Percentiles rank a stretch among this genome's conserved stretches.
phyloP scores from a whole-genome alignment of 1,140 invertebrate genomes.

The Drosophila teissieri region DNA sequence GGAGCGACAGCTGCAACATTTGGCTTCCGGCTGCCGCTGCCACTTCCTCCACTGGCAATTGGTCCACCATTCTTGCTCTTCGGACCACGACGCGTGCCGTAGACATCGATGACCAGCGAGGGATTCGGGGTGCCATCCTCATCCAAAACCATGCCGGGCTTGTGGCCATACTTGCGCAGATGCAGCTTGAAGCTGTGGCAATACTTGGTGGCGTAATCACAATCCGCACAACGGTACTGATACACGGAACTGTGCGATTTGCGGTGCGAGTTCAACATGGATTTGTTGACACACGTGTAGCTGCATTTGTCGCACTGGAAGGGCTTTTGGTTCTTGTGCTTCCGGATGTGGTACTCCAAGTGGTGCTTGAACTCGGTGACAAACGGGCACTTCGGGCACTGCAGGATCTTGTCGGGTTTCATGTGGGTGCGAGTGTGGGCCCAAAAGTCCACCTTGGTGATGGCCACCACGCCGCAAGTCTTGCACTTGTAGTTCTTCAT shows the following conservation, averaged over 20 bases:
- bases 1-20: conserved; percentile 45
- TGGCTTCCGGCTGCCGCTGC: conserved; percentile 24
- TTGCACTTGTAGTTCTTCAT: conserved; percentile 96
- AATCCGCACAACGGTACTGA: conserved; percentile 97
- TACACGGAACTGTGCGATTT: conserved; percentile 99
- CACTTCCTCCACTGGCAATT: conserved; percentile 9
- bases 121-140: conserved; percentile 94
- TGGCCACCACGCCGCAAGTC: conserved; percentile 93
- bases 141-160: conserved; percentile 93
- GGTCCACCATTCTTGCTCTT: conserved; percentile 87
- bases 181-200: conserved; percentile 99
- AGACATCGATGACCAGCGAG: conserved; percentile 94
- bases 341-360: conserved; percentile 97
- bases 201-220: conserved; percentile 99
- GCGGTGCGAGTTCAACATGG: conserved; percentile 99
- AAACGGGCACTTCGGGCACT: conserved; percentile 97
- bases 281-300: conserved; percentile 97
- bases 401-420: conserved; percentile 95
- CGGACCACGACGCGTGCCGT: conserved; percentile 94
- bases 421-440: conserved; percentile 96
- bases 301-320: conserved; percentile 97
- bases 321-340: conserved; percentile 98
- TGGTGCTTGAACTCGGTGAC: conserved; percentile 99
- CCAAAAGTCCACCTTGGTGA: conserved; percentile 97
- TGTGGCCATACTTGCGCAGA: conserved; percentile 95